Percentiles rank a stretch among this genome's conserved stretches.
Evolutionary conservation across 1,140 invertebrate species (phyloP).

Genomic region (Zaprionus ghesquierei): DNA sequence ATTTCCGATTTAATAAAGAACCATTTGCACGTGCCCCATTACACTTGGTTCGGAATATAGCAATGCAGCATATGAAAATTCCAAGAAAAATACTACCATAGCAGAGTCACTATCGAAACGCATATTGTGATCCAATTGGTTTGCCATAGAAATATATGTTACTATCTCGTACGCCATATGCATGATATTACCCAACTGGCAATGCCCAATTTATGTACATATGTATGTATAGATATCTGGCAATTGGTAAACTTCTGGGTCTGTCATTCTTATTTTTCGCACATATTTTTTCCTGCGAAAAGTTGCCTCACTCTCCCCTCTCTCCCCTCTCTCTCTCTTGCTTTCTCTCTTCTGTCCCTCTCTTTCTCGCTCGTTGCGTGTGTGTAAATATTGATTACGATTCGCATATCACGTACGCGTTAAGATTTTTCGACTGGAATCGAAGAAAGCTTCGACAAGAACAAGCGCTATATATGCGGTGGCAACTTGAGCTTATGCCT

Average conservation of each 20-base stretch:
- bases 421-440: conserved; percentile 57
- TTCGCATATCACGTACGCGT: conserved; percentile 64
- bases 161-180: conserved; percentile 15
- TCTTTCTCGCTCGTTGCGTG: background rate
- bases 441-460: conserved; percentile 29
- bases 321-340: background rate
- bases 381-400: conserved; percentile 74
- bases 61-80: background rate
- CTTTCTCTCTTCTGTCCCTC: background rate
- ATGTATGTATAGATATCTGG: conserved; percentile 13
- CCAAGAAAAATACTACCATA: background rate
- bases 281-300: conserved; percentile 29
- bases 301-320: background rate
- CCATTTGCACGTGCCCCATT: background rate
- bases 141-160: conserved; percentile 28
- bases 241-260: conserved; percentile 36
- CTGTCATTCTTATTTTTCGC: conserved; percentile 30
- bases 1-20: background rate
- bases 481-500: conserved; percentile 32
- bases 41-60: background rate
- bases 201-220: background rate
- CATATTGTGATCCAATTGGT: background rate
- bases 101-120: background rate
- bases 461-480: conserved; percentile 39
- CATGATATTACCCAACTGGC: conserved; percentile 16